Evolutionary conservation across 2,888 invertebrate genomes (phyloP).

Genomic region (Machimus atricapillus): DNA sequence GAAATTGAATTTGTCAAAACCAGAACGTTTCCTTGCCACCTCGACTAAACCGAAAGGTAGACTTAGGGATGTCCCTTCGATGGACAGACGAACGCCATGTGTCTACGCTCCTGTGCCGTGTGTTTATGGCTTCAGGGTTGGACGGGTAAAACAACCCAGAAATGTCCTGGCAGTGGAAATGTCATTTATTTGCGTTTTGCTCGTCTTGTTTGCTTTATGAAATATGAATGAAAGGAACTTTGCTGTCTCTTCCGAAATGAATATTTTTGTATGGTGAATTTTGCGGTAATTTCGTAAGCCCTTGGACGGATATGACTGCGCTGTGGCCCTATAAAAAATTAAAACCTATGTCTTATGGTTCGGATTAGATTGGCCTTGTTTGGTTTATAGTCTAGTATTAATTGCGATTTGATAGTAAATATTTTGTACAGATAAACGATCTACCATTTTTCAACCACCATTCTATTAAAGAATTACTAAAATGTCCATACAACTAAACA

Average conservation of each 20-base stretch:
- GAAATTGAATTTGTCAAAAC: slow-evolving; percentile 18
- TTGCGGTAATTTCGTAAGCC: not conserved
- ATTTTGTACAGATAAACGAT: not conserved
- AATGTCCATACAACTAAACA: not conserved
- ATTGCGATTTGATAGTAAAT: not conserved
- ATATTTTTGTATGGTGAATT: not conserved
- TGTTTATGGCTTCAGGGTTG: not conserved
- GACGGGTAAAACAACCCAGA: not conserved
- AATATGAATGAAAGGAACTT: not conserved
- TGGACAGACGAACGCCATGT: not conserved
- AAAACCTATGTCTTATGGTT: not conserved
- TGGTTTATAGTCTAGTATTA: not conserved
- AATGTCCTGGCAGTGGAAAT: not conserved
- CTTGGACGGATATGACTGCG: not conserved
- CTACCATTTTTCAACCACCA: too few relatives aligned
- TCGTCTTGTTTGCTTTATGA: not conserved
- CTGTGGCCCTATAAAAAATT: not conserved
- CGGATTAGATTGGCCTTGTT: not conserved
- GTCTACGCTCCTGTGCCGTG: not conserved
- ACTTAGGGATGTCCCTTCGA: not conserved
- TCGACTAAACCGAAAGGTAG: not conserved
- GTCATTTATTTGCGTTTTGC: not conserved
- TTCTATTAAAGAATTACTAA: too few relatives aligned
- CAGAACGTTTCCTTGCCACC: not conserved
- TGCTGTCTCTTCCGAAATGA: not conserved